Evolutionary conservation across 35 echinoderm and acorn worm species (phyloP).

Genomic region (Apostichopus californicus): DNA sequence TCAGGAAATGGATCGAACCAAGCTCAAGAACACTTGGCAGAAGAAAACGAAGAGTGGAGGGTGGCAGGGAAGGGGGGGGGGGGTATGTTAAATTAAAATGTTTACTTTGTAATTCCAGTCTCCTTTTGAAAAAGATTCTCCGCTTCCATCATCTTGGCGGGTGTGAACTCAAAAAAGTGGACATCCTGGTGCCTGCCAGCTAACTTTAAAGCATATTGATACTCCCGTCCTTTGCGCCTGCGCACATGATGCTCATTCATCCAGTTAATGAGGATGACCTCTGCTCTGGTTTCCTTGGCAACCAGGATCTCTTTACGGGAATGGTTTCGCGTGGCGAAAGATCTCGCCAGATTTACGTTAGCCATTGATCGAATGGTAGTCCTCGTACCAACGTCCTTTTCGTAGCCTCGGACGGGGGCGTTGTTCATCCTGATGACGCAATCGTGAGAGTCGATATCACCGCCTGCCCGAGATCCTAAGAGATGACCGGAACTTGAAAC

Average conservation of each 20-base stretch:
- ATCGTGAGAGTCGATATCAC: conserved; percentile 76
- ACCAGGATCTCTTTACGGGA: conserved; percentile 61
- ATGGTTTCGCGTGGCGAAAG: conserved; percentile 55
- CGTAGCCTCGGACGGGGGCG: conserved; percentile 76
- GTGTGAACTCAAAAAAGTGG: conserved; percentile 68
- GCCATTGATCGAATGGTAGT: conserved; percentile 88
- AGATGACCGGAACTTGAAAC: conserved; percentile 95
- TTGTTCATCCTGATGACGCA: conserved; percentile 98
- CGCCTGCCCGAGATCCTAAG: conserved; percentile 65
- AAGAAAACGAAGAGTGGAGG: neutral
- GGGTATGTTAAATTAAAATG: no score
- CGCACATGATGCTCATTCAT: conserved; percentile 67
- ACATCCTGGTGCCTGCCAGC: conserved; percentile 75
- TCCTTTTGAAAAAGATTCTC: conserved; percentile 77
- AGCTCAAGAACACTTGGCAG: neutral
- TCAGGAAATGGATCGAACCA: no score
- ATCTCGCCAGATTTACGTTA: conserved; percentile 76
- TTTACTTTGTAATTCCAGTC: conserved; percentile 82
- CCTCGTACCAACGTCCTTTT: conserved; percentile 78
- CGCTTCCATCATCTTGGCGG: conserved; percentile 67
- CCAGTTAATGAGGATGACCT: conserved; percentile 86
- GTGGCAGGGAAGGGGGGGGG: no score
- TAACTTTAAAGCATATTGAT: conserved; percentile 72
- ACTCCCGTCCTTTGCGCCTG: conserved; percentile 61
- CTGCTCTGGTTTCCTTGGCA: conserved; percentile 59